Conservation (phyloP, 2,888 invertebrate genomes). For the Drosophila limbata region DNA sequence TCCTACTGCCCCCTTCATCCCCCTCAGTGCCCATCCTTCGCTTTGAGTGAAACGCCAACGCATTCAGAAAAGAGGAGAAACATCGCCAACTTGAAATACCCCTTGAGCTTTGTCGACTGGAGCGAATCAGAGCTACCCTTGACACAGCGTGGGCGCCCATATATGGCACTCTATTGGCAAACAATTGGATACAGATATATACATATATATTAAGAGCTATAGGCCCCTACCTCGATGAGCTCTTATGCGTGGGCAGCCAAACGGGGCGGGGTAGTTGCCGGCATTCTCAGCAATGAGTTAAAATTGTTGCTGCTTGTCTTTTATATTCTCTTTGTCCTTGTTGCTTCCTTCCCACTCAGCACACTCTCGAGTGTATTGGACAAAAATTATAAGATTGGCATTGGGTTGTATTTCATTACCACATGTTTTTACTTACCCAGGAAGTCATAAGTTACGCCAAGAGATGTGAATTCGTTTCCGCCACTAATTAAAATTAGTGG, state of each 20-base stretch:
- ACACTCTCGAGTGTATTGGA: conserved; percentile 1
- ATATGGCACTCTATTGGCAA: conserved; percentile 47
- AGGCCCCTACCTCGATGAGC: neutral
- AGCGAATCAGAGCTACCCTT: conserved; percentile 71
- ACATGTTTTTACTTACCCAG: conserved; percentile 31
- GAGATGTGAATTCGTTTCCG: conserved; percentile 10
- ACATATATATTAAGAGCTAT: neutral
- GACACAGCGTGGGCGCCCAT: conserved; percentile 65
- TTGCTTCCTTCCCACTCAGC: conserved; percentile 29
- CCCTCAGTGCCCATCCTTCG: neutral
- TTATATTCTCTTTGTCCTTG: neutral
- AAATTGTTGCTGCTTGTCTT: conserved; percentile 3
- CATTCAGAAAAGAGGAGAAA: conserved; percentile 17
- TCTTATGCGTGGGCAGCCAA: conserved; percentile 48
- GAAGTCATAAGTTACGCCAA: conserved; percentile 16
- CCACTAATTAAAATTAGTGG: conserved; percentile 74
- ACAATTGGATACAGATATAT: conserved; percentile 64
- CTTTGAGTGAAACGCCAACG: conserved; percentile 52
- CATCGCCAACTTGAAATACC: conserved; percentile 20
- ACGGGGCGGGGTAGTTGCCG: conserved; percentile 34
- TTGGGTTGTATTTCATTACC: conserved; percentile 41
- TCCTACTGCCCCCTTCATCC: neutral
- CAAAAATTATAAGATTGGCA: conserved; percentile 29
- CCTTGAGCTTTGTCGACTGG: conserved; percentile 29
- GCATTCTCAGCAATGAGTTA: conserved; percentile 31